Base-by-base conservation (phyloP, 1,140 invertebrate species). In the Papilio helenus region DNA sequence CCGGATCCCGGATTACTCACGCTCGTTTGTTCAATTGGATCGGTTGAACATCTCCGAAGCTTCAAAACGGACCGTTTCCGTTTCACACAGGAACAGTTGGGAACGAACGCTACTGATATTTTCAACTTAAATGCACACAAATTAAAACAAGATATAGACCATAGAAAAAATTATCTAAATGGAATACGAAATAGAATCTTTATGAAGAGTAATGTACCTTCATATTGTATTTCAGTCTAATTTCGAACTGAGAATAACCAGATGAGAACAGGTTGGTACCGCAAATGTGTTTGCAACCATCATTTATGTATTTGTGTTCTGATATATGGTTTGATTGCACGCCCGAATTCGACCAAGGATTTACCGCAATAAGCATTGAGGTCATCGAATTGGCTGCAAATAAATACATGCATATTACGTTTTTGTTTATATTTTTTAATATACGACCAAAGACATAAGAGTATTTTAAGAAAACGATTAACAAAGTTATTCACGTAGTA, bases 1-100 rank as follows among this genome's bases (percentile, higher is more conserved):
- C 89, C 90, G 91, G 92, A 92, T 89, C 87, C 84, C 77, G 85
- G 86, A 84, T 89, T 91, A 91, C 87, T 92, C 90, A 90, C 87
- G 88, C 90, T 89, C 83, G 85, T 92, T 93, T 87, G 85, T 82
- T 90, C 91, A 92, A 92, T 92, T 93, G 90, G 80, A 80, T 76
- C 86, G 80, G 84, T 90, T 91, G 91, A 90, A 88, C 88, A 87
- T 83, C 81, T 82, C 83, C 83, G 83, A 87, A 90, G 86, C 85
- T 89, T 86, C 86, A 82, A 88, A 91, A 87, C 86, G 85, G 83
- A 81, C 83, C 84, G 83, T 88, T 91, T 90, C 90, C 90, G 87
- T 86, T 91, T 91, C 88, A 90, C 90, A 91, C 84, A 90, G 88
- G 85, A 91, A 89, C 84, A 80, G 76, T 65, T 80, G 76, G 44